phyloP scores from a whole-genome alignment of 37 sponge, comb jelly and placozoan species.

The Agelas oroides region DNA sequence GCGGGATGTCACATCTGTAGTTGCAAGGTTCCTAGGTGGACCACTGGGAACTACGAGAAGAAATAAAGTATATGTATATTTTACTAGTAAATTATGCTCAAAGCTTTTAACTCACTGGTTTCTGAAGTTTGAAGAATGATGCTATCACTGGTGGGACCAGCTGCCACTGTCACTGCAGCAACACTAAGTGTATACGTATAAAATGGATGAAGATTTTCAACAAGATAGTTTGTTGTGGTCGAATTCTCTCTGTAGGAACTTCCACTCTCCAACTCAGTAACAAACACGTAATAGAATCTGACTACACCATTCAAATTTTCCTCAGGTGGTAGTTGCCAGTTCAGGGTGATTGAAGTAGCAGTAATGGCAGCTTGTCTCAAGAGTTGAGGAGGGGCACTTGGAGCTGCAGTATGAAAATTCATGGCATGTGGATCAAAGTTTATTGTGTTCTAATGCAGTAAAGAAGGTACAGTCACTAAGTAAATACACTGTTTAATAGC shows the following conservation, averaged over 20 bases:
- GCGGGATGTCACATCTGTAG: not conserved
- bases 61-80: not conserved
- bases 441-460: no score
- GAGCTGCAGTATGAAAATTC: not conserved
- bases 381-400: no score
- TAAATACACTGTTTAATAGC: no score
- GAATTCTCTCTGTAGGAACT: not conserved
- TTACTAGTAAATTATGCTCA: not conserved
- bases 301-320: not conserved
- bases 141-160: not conserved
- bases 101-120: constrained; percentile 4
- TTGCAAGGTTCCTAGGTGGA: not conserved
- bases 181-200: not conserved
- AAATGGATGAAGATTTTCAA: constrained; percentile 1
- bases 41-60: constrained; percentile 6
- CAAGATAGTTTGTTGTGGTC: not conserved
- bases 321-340: constrained; percentile 5
- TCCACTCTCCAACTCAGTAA: constrained; percentile 3
- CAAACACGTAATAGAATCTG: not conserved
- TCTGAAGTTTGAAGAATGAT: not conserved
- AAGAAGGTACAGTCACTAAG: no score
- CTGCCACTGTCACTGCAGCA: constrained; percentile 8
- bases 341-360: no score
- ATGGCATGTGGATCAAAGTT: no score
- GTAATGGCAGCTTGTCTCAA: no score